Evolutionary conservation across 2,113 vertebrate genomes (phyloP), one percentile per base, ranked within the genome.

Genomic region (Ictalurus punctatus): DNA sequence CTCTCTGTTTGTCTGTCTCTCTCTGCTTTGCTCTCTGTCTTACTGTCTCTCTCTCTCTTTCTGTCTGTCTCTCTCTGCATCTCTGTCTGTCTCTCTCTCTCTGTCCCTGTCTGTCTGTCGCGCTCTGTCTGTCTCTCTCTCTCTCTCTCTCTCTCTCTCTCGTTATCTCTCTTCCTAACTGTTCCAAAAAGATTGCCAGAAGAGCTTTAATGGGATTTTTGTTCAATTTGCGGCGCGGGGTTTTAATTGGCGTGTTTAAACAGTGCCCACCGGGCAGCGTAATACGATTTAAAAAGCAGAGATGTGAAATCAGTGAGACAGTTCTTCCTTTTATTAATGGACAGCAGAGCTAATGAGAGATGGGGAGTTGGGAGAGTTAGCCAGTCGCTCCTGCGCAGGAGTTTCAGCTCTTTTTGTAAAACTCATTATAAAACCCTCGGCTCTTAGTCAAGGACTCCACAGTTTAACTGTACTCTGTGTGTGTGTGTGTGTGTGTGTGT

Each of bases 211-310:
- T 88, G 12, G 69, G 37, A 40, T n/a, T 86, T 87, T 73, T 17
- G 25, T 63, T 37, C 61, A n/a, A 2, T 90, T 91, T 93, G 85
- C 69, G 48, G 73, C 84, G 89, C 87, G 88, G 81, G 48, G 44
- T 58, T 81, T 61, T 89, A 85, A 94, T 94, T 93, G 93, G 90
- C 91, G 90, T 91, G 78, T 91, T 94, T 93, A 94, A 93, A 91
- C 91, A 89, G 79, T 83, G 86, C 84, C 93, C 93, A 93, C 88
- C 90, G 84, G 90, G 65, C 93, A 91, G 87, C 52, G 27, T 94
- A 92, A 94, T 91, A 89, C 84, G 90, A 89, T 92, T 90, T 82
- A 84, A 93, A 92, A 85, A 86, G 86, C 82, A 76, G 71, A 76
- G 83, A 85, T 63, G 25, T 90, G 84, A 91, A 92, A 87, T 79